phyloP scores from a whole-genome alignment of 2,888 invertebrate species.

The Drymonia ruficornis region DNA sequence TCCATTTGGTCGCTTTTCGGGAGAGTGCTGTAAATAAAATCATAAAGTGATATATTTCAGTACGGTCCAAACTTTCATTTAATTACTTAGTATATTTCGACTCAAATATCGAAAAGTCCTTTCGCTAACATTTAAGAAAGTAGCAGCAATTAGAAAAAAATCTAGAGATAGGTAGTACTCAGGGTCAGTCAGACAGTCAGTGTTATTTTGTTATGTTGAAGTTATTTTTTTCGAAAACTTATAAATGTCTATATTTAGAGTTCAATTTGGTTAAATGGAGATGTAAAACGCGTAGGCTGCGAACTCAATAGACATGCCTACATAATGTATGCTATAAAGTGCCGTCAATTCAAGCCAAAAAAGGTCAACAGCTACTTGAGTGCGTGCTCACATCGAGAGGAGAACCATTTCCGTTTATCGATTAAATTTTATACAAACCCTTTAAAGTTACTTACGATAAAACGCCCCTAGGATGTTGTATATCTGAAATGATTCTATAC shows the following conservation, averaged over 20 bases:
- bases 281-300: slow-evolving; percentile 16
- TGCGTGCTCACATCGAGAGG: slow-evolving; percentile 41
- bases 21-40: slow-evolving; percentile 50
- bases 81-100: too few relatives aligned
- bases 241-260: background rate
- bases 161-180: too few relatives aligned
- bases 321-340: slow-evolving; percentile 36
- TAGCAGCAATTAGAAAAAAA: too few relatives aligned
- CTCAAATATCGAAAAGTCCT: too few relatives aligned
- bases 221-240: background rate
- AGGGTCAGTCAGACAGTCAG: too few relatives aligned
- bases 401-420: slow-evolving; percentile 50
- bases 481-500: too few relatives aligned
- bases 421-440: slow-evolving; percentile 51
- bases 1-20: slow-evolving; percentile 54
- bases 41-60: slow-evolving; percentile 42
- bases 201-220: background rate
- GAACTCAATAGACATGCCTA: slow-evolving; percentile 36
- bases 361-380: slow-evolving; percentile 60
- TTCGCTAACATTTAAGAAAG: too few relatives aligned
- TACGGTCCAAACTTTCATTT: slow-evolving; percentile 9
- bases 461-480: background rate
- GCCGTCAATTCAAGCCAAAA: slow-evolving; percentile 43
- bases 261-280: slow-evolving; percentile 21
- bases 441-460: slow-evolving; percentile 29